Evolutionary conservation across 2,797 vertebrate genomes (phyloP).

Genomic region (Peromyscus nudipes): DNA sequence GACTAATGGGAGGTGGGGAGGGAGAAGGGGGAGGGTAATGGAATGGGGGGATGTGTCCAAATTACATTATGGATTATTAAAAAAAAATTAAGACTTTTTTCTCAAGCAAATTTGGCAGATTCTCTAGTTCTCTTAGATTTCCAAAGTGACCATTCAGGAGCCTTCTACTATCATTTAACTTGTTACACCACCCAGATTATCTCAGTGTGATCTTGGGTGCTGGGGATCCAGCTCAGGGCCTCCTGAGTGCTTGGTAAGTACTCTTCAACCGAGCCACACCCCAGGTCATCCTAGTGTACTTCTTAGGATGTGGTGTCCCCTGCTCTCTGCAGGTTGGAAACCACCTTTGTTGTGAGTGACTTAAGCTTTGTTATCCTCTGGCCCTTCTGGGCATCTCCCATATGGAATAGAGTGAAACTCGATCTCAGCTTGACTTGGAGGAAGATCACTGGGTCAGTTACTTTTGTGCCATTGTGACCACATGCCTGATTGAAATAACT

Average conservation of each 20-base stretch:
- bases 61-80: neutral
- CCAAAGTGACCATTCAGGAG: neutral
- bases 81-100: neutral
- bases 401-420: neutral
- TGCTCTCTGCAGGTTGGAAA: neutral
- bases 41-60: neutral
- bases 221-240: neutral
- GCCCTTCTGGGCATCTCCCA: neutral
- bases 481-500: neutral
- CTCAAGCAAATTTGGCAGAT: neutral
- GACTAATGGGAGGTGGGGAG: accelerated
- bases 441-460: neutral
- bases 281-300: too few species aligned
- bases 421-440: neutral
- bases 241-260: neutral
- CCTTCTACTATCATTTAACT: neutral
- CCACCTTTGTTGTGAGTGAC: neutral
- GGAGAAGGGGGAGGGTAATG: neutral
- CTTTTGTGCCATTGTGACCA: neutral
- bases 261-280: neutral
- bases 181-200: neutral
- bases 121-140: constrained; percentile 10
- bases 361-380: too few species aligned
- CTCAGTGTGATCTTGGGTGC: neutral
- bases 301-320: neutral